Base-by-base conservation (phyloP, 2,113 vertebrate species). In the Paramormyrops kingsleyae region DNA sequence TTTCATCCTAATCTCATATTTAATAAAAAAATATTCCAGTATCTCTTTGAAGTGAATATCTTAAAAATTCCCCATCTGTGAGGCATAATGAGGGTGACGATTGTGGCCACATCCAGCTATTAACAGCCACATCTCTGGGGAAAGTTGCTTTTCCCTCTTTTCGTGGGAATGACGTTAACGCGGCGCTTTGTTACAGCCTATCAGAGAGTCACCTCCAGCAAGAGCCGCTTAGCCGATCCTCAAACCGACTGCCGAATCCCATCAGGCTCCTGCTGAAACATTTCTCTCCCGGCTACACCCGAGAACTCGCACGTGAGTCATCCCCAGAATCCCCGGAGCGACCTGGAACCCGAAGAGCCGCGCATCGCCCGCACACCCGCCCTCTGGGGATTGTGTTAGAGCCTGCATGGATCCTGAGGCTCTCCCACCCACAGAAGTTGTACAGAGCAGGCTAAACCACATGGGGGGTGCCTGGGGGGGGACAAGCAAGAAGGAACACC, bases 371-470 rank as follows among this genome's bases (percentile, higher is more conserved):
- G 96, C 93, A 91, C 92, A 93, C 93, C 93, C 94, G 95, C 96
- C 96, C 95, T 94, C 89, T 59, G 94, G 94, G 96, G 95, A 96
- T 96, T 95, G 94, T 94, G 95, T 93, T 96, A 96, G 47, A 97
- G 95, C 95, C 96, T 95, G 95, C 94, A 93, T 94, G 95, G 96
- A 95, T 95, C 96, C 93, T 94, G 93, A 93, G 94, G 95, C 95
- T 95, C 95, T 4, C 95, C 96, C 95, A 96, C 96, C 96, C 97
- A 97, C 96, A 96, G 97, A 97, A 96, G 96, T 97, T 95, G 31
- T 96, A 97, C 97, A 97, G 97, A 97, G 96, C 96, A 97, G 94
- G 95, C 96, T 97, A 97, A 97, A 97, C 97, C 96, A 97, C 96
- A 96, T n/a, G 83, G 44, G 83, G 83, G 39, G 44, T 9, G 83